These are phyloP conservation scores for Drosophila neotestacea DNA, from an alignment of 2,888 invertebrate species.

Conservation along the genomic window DNA sequence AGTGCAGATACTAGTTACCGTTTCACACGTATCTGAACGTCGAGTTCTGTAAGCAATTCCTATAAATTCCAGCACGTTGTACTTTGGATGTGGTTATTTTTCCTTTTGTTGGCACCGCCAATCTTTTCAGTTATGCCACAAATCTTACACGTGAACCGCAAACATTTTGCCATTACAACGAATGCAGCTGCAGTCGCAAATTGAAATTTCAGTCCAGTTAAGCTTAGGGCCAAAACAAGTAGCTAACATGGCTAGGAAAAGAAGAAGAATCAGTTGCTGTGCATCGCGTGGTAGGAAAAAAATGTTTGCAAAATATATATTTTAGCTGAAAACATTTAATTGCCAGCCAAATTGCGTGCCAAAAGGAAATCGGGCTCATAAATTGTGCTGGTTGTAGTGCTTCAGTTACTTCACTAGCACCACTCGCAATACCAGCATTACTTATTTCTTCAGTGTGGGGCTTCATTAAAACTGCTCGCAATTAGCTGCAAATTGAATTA, in stretches of 20 bases:
- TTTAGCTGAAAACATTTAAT: constrained; percentile 42
- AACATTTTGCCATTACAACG: constrained; percentile 37
- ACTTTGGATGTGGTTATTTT: constrained; percentile 9
- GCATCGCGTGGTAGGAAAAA: constrained; percentile 28
- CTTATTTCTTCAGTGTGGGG: background rate
- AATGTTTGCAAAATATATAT: constrained; percentile 5
- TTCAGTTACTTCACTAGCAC: background rate
- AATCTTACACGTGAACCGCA: constrained; percentile 71
- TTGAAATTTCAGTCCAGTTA: constrained; percentile 56
- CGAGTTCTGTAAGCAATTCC: constrained; percentile 13
- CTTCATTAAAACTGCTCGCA: constrained; percentile 66
- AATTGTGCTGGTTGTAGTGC: constrained; percentile 27
- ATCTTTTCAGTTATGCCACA: constrained; percentile 53
- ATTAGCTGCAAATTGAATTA: constrained; percentile 76
- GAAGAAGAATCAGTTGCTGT: background rate
- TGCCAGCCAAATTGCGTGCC: constrained; percentile 51
- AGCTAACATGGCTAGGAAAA: constrained; percentile 3
- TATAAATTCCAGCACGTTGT: constrained; percentile 52
- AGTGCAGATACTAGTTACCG: constrained; percentile 14
- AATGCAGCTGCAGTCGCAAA: constrained; percentile 43
- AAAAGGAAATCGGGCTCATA: constrained; percentile 44
- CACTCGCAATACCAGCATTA: background rate
- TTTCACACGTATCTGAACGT: background rate
- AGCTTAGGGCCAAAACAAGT: constrained; percentile 31
- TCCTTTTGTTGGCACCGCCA: constrained; percentile 23